Conservation (phyloP, 2,888 invertebrate genomes). For the Torymus tubicola region DNA sequence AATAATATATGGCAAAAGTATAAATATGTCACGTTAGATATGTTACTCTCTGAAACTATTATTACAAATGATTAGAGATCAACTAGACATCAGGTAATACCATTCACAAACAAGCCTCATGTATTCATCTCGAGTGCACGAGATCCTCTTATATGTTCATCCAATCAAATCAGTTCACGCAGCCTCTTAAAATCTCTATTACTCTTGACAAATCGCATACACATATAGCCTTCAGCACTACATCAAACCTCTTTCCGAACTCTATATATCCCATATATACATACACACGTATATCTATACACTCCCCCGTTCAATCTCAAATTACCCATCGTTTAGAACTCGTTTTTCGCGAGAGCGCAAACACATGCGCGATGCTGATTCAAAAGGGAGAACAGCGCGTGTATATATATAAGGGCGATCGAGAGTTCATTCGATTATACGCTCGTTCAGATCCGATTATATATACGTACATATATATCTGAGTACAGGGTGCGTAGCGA, state of each 20-base stretch:
- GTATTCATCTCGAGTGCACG: no score
- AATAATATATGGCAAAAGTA: no score
- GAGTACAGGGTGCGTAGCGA: not conserved
- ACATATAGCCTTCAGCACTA: conserved; percentile 67
- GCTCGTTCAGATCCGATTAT: conserved; percentile 70
- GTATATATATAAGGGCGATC: conserved; percentile 42
- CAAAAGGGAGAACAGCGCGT: conserved; percentile 52
- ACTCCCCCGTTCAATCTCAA: conserved; percentile 63
- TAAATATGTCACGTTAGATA: no score
- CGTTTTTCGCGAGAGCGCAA: conserved; percentile 72
- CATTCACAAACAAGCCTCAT: no score
- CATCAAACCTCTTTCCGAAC: no score
- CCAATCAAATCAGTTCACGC: conserved; percentile 14
- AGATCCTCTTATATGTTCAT: no score
- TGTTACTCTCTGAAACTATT: no score
- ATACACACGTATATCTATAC: not conserved
- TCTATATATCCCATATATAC: no score
- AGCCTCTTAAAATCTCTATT: conserved; percentile 58
- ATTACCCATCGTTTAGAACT: conserved; percentile 75
- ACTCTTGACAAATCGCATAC: conserved; percentile 65
- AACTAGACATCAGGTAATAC: no score
- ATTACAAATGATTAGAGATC: no score
- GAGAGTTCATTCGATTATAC: conserved; percentile 66
- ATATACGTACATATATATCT: not conserved
- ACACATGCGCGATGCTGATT: conserved; percentile 67